phyloP scores from a whole-genome alignment of 2,797 vertebrate species.

The Parotocinclus haroldoi region DNA sequence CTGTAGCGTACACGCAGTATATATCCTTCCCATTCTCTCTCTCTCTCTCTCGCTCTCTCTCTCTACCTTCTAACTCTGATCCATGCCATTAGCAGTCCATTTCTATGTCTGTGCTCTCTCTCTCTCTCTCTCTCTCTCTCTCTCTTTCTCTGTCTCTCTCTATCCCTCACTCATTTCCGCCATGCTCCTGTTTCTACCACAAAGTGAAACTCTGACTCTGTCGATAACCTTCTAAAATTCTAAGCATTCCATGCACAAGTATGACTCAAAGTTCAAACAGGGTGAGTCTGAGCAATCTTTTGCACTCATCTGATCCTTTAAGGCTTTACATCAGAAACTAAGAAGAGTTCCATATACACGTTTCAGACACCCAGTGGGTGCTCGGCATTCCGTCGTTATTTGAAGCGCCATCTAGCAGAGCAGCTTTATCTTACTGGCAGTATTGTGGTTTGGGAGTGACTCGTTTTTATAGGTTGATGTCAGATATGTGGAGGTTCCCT shows the following conservation, averaged over 20 bases:
- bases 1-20: slow-evolving; percentile 67
- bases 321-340: neutral
- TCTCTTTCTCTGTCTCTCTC: slow-evolving; percentile 40
- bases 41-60: slow-evolving; percentile 40
- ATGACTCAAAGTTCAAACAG: too few relatives aligned
- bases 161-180: neutral
- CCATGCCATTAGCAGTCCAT: slow-evolving; percentile 21
- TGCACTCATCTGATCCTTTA: neutral
- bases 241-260: neutral
- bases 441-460: slow-evolving; percentile 52
- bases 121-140: slow-evolving; percentile 17
- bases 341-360: neutral
- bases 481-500: slow-evolving; percentile 55
- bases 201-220: too few relatives aligned
- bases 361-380: neutral
- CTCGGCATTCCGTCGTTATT: slow-evolving; percentile 4
- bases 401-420: neutral
- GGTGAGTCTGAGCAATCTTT: too few relatives aligned
- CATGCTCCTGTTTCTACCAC: too few relatives aligned
- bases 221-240: neutral
- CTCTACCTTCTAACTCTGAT: slow-evolving; percentile 23
- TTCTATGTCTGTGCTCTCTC: slow-evolving; percentile 37
- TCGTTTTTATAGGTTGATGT: slow-evolving; percentile 39
- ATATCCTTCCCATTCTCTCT: slow-evolving; percentile 49
- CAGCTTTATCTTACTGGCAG: slow-evolving; percentile 22